These are phyloP conservation scores for Anseranas semipalmata DNA, from an alignment of 2,113 vertebrate genomes.

Conservation along the genomic window DNA sequence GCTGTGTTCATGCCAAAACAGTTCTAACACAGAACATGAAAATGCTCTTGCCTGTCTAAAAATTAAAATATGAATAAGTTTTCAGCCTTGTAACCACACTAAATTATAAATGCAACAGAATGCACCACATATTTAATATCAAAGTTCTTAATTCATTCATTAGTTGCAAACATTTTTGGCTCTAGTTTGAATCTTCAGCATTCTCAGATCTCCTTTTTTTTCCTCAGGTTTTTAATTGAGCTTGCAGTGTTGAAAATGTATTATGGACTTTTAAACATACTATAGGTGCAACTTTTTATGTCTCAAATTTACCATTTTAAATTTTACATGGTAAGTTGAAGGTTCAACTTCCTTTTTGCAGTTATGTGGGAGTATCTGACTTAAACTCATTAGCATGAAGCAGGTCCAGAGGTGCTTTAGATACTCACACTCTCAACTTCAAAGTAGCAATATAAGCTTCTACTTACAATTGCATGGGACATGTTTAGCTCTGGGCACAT, in stretches of 20 bases:
- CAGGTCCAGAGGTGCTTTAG: conserved; percentile 49
- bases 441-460: conserved; percentile 46
- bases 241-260: not conserved
- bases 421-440: conserved; percentile 37
- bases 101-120: conserved; percentile 46
- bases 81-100: not conserved
- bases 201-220: not conserved
- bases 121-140: conserved; percentile 18
- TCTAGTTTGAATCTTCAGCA: not conserved
- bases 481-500: conserved; percentile 51
- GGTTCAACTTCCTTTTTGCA: not conserved
- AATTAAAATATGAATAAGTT: conserved; percentile 29
- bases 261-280: not conserved
- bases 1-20: not conserved
- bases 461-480: conserved; percentile 29
- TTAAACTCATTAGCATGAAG: not conserved
- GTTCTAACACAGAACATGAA: conserved; percentile 24
- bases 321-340: not conserved
- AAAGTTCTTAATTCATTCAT: not conserved
- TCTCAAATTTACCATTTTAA: not conserved
- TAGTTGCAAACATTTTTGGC: conserved; percentile 23
- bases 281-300: not conserved
- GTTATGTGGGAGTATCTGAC: conserved; percentile 4
- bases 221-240: not conserved
- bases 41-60: conserved; percentile 32